phyloP scores from a whole-genome alignment of 2,113 vertebrate genomes.

The Sterrhoptilus dennistouni region DNA sequence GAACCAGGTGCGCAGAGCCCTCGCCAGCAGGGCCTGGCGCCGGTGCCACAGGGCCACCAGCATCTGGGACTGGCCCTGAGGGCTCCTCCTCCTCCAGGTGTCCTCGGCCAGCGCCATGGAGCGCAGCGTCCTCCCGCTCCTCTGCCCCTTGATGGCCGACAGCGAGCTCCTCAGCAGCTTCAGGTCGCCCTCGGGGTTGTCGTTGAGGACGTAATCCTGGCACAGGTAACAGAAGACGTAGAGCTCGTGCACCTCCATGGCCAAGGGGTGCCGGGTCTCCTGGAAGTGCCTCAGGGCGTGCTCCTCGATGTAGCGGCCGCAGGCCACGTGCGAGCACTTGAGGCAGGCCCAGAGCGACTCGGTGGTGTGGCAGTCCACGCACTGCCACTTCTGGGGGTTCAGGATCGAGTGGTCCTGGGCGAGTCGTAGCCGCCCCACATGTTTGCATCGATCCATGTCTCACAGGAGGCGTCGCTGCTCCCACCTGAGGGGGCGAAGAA shows the following conservation, averaged over 20 bases:
- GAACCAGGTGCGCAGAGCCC: slow-evolving; percentile 82
- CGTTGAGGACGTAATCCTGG: slow-evolving; percentile 95
- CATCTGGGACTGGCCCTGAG: slow-evolving; percentile 83
- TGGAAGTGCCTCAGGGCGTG: slow-evolving; percentile 93
- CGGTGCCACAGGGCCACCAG: slow-evolving; percentile 89
- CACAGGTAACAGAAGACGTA: slow-evolving; percentile 97
- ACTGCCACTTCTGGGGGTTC: slow-evolving; percentile 97
- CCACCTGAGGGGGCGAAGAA: background rate
- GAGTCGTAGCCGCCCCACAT: slow-evolving; percentile 93
- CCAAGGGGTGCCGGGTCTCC: slow-evolving; percentile 88
- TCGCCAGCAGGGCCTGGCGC: slow-evolving; percentile 85
- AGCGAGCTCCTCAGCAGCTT: slow-evolving; percentile 92
- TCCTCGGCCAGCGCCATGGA: slow-evolving; percentile 78
- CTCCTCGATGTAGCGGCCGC: slow-evolving; percentile 93
- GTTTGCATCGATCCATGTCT: slow-evolving; percentile 98
- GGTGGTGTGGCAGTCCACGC: slow-evolving; percentile 88
- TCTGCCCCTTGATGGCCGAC: slow-evolving; percentile 77
- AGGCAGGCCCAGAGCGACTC: slow-evolving; percentile 98
- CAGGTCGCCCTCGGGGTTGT: slow-evolving; percentile 94
- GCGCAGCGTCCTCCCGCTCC: slow-evolving; percentile 84
- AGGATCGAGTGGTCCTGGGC: slow-evolving; percentile 97
- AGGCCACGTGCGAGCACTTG: slow-evolving; percentile 96
- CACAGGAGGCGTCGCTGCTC: slow-evolving; percentile 61
- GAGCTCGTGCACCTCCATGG: slow-evolving; percentile 95
- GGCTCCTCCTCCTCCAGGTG: slow-evolving; percentile 35